Evolutionary conservation across 2,113 vertebrate species (phyloP), one percentile per base, ranked within the genome.

Genomic region (Excalfactoria chinensis): DNA sequence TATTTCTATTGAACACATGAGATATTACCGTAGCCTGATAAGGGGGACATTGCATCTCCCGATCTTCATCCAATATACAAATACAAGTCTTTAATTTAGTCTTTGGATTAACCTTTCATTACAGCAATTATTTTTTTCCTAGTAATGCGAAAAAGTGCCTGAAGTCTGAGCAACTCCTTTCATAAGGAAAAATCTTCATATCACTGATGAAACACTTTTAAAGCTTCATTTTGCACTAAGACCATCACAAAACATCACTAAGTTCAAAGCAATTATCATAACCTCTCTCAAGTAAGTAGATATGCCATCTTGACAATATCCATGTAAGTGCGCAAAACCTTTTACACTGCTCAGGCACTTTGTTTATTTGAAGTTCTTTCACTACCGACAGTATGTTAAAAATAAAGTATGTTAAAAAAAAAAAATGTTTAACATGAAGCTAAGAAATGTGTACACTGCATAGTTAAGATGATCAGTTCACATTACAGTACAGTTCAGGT

Each of bases 241-340:
- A 37, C 53, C 48, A 68, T 93, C 88, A 93, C 71, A 88, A 88
- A 88, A 88, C 53, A 35, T 78, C 21, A 75, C n/a, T 37, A 80
- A 89, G 51, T 85, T 88, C 91, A 58, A 80, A 93, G 34, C 43
- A 95, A 90, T 94, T 93, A 85, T 94, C 69, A 64, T 86, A 91
- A 94, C 91, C 86, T 90, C 69, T 77, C 48, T 58, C 21, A 16
- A 66, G 23, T 43, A 59, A 78, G 35, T 41, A 28, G 14, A 59
- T 84, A 59, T 18, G 90, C 56, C 9, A 71, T 60, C 84, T 78
- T 81, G 32, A 77, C 77, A 35, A 58, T 34, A 72, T 48, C 53
- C 71, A 21, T 0, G 0, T 60, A 67, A 84, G 53, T 20, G 35
- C 90, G 48, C 22, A 78, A 30, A 21, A n/a, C 12, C 75, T 59